phyloP scores from a whole-genome alignment of 2,888 invertebrate species.

The Heliothis peltigera region DNA sequence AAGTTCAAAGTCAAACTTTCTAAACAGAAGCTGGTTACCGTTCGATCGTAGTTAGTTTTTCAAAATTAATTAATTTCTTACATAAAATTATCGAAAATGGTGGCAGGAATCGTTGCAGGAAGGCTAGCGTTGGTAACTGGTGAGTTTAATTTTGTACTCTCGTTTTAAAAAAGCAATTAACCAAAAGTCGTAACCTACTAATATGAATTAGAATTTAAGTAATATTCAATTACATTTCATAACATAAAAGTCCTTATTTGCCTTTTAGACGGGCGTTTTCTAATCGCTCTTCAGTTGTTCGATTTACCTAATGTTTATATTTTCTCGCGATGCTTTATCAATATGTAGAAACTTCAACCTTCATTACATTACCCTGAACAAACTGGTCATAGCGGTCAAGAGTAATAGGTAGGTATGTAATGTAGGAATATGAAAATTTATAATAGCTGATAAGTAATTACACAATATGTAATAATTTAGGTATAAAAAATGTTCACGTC shows the following conservation, averaged over 20 bases:
- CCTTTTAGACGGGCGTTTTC: too few species aligned
- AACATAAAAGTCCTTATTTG: conserved; percentile 18
- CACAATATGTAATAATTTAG: too few species aligned
- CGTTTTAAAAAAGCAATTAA: neutral
- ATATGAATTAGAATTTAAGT: neutral
- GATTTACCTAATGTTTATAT: neutral
- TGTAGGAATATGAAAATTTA: too few species aligned
- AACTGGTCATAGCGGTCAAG: conserved; percentile 1
- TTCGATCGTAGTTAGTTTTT: neutral
- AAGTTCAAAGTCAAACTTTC: conserved; percentile 74
- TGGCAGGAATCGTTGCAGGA: conserved; percentile 80
- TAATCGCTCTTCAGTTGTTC: neutral
- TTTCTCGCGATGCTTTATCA: conserved; percentile 7
- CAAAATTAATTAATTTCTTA: conserved; percentile 1
- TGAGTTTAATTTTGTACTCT: conserved; percentile 54
- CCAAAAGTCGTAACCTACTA: neutral
- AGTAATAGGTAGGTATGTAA: neutral
- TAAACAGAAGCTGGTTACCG: conserved; percentile 11
- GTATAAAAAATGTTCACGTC: too few species aligned
- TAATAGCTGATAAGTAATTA: too few species aligned
- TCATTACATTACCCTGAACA: neutral
- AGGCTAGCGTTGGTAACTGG: conserved; percentile 84
- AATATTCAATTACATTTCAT: neutral
- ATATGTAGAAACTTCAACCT: conserved; percentile 1
- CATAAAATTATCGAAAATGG: conserved; percentile 70